Evolutionary conservation across 2,797 vertebrate species (phyloP).

Genomic region (Crax fasciolata): DNA sequence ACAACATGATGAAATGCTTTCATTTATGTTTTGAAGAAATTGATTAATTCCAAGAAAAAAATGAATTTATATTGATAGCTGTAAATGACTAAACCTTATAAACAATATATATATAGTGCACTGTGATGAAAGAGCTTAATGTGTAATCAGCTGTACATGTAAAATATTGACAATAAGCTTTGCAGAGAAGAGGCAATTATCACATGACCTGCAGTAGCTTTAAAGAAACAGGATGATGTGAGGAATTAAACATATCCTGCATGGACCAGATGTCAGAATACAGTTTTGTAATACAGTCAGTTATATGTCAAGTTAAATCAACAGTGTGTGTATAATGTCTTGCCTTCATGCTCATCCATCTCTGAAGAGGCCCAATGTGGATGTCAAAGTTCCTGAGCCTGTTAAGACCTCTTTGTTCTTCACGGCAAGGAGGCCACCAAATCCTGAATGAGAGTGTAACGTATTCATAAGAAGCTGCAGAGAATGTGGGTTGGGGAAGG

Average conservation of each 20-base stretch:
- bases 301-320: constrained; percentile 23
- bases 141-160: not conserved
- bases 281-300: constrained; percentile 5
- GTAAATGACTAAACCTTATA: not conserved
- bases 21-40: not conserved
- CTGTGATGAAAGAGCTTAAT: not conserved
- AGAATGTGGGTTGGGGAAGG: not conserved
- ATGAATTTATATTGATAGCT: not conserved
- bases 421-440: not conserved
- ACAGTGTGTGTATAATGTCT: not conserved
- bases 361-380: not conserved
- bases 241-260: not conserved
- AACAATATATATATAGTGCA: not conserved
- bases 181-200: not conserved
- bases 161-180: not conserved
- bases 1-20: not conserved
- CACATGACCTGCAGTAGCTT: not conserved
- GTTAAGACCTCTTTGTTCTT: constrained; percentile 13
- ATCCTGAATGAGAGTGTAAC: not conserved
- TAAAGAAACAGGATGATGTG: not conserved
- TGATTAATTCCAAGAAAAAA: not conserved
- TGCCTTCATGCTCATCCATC: constrained; percentile 16
- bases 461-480: not conserved
- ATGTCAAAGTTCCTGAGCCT: not conserved
- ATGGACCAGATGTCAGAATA: not conserved